These are phyloP conservation scores for Sebastes trivittatus DNA, from an alignment of 2,797 vertebrate species.

Conservation along the genomic window DNA sequence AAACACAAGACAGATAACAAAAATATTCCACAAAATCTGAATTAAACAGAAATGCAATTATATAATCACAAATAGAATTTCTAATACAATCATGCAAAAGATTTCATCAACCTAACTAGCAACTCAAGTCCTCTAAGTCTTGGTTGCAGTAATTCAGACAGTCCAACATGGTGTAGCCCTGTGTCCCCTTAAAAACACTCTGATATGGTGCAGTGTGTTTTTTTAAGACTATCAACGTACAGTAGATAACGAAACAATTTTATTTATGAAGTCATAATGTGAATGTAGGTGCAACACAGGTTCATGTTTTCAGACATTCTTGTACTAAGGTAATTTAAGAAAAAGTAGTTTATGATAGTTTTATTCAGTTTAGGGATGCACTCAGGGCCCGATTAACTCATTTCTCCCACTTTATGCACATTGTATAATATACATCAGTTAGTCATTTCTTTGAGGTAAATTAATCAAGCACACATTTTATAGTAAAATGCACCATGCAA, in stretches of 20 bases:
- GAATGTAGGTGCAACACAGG: not conserved
- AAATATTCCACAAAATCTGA: not conserved
- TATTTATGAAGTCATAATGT: not conserved
- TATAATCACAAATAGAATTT: too few species aligned
- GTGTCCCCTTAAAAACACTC: not conserved
- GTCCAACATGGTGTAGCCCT: not conserved
- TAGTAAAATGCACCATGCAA: not conserved
- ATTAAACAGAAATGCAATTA: too few species aligned
- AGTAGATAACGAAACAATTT: not conserved
- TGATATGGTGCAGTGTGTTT: not conserved
- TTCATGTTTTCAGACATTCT: not conserved
- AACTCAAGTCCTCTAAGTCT: not conserved
- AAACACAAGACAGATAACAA: not conserved
- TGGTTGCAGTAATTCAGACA: too few species aligned
- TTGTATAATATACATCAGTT: not conserved
- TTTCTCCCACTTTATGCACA: not conserved
- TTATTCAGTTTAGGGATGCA: not conserved
- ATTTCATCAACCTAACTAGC: not conserved
- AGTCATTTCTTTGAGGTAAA: not conserved
- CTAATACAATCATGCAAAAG: not conserved
- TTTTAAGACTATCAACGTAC: not conserved
- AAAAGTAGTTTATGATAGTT: not conserved
- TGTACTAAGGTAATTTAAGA: not conserved
- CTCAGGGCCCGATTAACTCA: not conserved
- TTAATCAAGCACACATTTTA: not conserved